These are phyloP conservation scores for Philaethria dido DNA, from an alignment of 2,888 invertebrate species.

Conservation along the genomic window DNA sequence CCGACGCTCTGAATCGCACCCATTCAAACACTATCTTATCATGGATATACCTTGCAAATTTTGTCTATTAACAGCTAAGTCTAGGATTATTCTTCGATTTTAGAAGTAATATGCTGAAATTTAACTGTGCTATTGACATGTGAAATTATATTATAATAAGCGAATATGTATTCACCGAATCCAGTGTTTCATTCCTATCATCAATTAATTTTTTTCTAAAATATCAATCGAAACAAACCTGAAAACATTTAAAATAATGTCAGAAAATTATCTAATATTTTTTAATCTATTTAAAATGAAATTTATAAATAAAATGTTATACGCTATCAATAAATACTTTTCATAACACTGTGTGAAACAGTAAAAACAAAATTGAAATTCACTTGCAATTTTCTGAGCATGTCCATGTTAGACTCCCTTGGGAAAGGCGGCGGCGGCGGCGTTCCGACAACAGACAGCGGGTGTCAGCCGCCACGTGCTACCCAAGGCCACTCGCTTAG, in stretches of 20 bases:
- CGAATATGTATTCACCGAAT: background rate
- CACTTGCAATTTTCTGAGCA: conserved; percentile 54
- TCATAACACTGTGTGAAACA: background rate
- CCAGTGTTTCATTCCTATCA: background rate
- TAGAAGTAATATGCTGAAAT: background rate
- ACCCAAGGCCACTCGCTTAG: conserved; percentile 84
- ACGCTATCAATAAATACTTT: background rate
- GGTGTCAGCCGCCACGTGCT: conserved; percentile 84
- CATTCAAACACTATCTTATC: conserved; percentile 64
- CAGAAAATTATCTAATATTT: background rate
- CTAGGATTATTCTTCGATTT: background rate
- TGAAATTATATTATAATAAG: background rate
- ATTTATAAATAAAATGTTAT: background rate
- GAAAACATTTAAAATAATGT: background rate
- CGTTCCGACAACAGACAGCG: conserved; percentile 83
- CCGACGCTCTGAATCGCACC: conserved; percentile 80
- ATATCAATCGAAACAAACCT: too few relatives aligned
- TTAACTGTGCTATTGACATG: background rate
- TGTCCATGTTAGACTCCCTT: conserved; percentile 81
- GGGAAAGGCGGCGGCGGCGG: conserved; percentile 81
- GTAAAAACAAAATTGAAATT: conserved; percentile 12
- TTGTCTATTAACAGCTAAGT: conserved; percentile 20
- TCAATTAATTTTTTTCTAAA: too few relatives aligned
- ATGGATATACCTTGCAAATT: conserved; percentile 51
- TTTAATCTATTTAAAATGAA: background rate